Conservation (phyloP, 1,140 invertebrate genomes). For the Andrena cerasifolii region DNA sequence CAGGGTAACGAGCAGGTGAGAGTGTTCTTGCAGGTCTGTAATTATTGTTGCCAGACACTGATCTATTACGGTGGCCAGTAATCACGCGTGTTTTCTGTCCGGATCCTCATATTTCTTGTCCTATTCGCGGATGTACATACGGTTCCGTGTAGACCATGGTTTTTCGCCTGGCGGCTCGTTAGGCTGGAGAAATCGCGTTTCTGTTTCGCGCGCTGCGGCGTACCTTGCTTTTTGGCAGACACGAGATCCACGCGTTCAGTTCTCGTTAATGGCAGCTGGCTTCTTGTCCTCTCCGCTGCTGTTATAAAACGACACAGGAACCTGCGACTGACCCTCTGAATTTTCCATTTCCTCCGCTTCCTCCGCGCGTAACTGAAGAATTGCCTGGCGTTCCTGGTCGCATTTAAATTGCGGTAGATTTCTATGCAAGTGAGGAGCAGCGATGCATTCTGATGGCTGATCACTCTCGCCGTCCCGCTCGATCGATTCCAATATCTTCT, state of each 20-base stretch:
- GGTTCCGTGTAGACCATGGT: background rate
- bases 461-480: too few species aligned
- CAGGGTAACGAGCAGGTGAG: background rate
- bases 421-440: too few species aligned
- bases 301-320: too few species aligned
- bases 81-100: slow-evolving; percentile 30
- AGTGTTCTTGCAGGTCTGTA: slow-evolving; percentile 48
- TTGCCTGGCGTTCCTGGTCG: too few species aligned
- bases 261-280: background rate
- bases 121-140: background rate
- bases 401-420: too few species aligned
- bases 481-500: too few species aligned
- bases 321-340: too few species aligned
- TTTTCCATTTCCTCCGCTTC: too few species aligned
- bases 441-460: too few species aligned
- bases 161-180: slow-evolving; percentile 35
- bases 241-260: background rate
- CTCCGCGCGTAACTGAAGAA: too few species aligned
- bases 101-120: slow-evolving; percentile 30
- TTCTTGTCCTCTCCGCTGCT: too few species aligned
- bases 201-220: background rate
- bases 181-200: slow-evolving; percentile 47
- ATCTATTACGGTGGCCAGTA: slow-evolving; percentile 64
- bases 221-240: background rate
- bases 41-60: slow-evolving; percentile 74